Base-by-base conservation (phyloP, 2,113 vertebrate species). In the Galemys pyrenaicus region DNA sequence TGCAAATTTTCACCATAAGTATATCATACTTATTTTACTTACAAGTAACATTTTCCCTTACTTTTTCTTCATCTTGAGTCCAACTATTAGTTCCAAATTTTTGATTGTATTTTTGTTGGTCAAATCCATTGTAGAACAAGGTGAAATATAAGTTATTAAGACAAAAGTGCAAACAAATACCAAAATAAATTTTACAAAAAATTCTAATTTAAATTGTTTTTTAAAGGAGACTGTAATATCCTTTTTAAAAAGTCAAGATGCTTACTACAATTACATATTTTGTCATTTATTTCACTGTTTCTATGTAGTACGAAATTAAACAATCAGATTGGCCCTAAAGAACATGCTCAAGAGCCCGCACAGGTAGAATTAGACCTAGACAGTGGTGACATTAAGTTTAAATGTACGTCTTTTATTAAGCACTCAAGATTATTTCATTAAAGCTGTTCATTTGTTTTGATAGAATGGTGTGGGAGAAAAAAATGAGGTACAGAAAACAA, bases 11-110 rank as follows among this genome's bases (percentile, higher is more conserved):
- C 49, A 92, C 11, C 60, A 80, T 46, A 92, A 65, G 26, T 68
- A 85, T 87, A 65, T 6, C 62, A 70, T 13, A 77, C 17, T 92
- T 35, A 88, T 77, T 91, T 95, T 74, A 86, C 73, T 95, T 94
- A 90, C 30, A 91, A 92, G 37, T 65, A 85, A 78, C 24, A 84
- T 58, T 92, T 94, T 54, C 17, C 17, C 22, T 77, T 68, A 44
- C 41, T 70, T 62, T 62, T 87, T 39, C 60, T 92, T 84, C 51
- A 67, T 87, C 80, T 68, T 68, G 20, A 90, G 19, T 75, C 79
- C 26, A 92, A 85, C 60, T 70, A 44, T 32, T 20, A 78, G 30
- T 9, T 85, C 30, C 44, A 79, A 39, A 70, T 30, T 83, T 92
- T 41, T 90, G 32, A 56, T 6, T 78, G 12, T 15, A 71, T 74